Conservation (phyloP, 2,113 vertebrate species). For the Hiodon alosoides region DNA sequence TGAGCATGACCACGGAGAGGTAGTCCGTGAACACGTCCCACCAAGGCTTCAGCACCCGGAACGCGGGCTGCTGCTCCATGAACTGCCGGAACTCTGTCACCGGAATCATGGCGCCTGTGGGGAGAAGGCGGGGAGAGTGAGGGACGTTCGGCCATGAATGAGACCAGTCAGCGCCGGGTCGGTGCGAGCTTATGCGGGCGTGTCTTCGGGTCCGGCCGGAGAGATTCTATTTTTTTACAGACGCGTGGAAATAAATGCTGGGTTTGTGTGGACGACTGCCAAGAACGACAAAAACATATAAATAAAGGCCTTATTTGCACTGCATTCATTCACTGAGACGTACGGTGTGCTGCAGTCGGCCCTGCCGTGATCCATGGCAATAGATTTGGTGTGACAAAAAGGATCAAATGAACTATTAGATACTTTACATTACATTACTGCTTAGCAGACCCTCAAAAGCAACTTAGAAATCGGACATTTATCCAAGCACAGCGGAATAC, state of each 20-base stretch:
- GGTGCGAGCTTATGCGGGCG: not conserved
- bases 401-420: not conserved
- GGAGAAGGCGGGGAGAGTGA: not conserved
- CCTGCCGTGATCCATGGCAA: not conserved
- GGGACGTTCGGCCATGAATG: not conserved
- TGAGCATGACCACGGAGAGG: constrained; percentile 93
- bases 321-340: not conserved
- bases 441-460: not conserved
- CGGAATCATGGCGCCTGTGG: constrained; percentile 85
- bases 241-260: not conserved
- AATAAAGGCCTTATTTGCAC: not conserved
- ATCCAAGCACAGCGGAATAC: no score
- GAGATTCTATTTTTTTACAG: not conserved
- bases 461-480: not conserved
- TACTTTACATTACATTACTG: not conserved
- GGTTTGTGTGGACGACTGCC: not conserved
- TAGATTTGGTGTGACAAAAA: not conserved
- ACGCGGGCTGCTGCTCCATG: constrained; percentile 93
- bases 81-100: constrained; percentile 97
- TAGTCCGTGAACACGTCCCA: constrained; percentile 99
- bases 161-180: not conserved
- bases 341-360: not conserved
- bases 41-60: constrained; percentile 97
- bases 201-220: not conserved
- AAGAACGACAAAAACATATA: not conserved